A percentile compares a stretch with the other conserved stretches of the same genome.
phyloP scores from a whole-genome alignment of 2,797 vertebrate species.

The Lepidocolaptes lacrymiger region DNA sequence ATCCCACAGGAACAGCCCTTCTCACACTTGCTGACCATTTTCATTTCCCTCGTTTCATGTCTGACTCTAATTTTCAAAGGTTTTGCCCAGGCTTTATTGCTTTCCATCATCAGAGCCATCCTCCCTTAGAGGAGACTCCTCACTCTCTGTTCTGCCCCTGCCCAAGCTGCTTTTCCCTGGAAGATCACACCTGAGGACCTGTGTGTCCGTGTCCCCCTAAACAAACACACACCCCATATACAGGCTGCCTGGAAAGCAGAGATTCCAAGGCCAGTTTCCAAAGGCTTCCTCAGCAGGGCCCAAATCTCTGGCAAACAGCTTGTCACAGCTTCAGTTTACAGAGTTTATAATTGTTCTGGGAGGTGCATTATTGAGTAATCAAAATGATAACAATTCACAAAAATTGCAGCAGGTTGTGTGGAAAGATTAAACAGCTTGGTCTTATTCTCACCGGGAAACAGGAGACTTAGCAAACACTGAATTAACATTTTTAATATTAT shows the following conservation, averaged over 20 bases:
- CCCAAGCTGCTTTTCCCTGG: background rate
- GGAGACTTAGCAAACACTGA: slow-evolving; percentile 50
- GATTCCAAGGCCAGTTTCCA: background rate
- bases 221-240: fast-evolving
- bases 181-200: fast-evolving
- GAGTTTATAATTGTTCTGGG: slow-evolving; percentile 65
- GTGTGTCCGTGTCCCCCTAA: background rate
- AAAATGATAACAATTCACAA: slow-evolving; percentile 65
- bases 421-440: slow-evolving; percentile 69
- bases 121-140: background rate
- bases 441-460: slow-evolving; percentile 30
- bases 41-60: background rate
- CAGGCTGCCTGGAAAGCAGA: background rate
- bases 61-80: background rate
- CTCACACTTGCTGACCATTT: background rate
- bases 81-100: background rate
- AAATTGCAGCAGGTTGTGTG: background rate
- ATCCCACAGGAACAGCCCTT: background rate
- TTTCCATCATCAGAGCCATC: fast-evolving
- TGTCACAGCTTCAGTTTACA: slow-evolving; percentile 11
- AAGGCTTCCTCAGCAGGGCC: background rate
- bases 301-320: background rate
- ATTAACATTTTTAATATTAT: slow-evolving; percentile 74
- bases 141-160: background rate
- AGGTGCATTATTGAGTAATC: slow-evolving; percentile 58